Conservation (phyloP, 2,888 invertebrate genomes). For the Macrosoma leucophasiata region DNA sequence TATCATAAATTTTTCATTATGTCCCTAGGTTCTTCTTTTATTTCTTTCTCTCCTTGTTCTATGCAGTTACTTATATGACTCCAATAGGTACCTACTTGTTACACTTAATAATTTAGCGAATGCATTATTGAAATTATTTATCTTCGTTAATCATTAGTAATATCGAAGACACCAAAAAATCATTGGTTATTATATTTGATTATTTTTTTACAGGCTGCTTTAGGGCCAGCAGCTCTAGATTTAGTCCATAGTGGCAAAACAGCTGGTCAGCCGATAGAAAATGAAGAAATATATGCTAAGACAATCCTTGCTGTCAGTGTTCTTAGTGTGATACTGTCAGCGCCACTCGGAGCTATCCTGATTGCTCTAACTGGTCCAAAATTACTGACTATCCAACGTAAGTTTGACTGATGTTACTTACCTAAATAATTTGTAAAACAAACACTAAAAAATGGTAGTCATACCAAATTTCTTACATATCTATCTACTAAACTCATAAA, state of each 20-base stretch:
- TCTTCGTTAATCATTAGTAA: neutral
- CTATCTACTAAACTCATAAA: neutral
- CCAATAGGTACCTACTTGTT: too few species aligned
- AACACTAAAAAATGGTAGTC: too few species aligned
- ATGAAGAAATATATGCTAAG: constrained; percentile 72
- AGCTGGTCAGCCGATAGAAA: constrained; percentile 46
- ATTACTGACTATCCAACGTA: constrained; percentile 50
- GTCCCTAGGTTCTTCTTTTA: too few species aligned
- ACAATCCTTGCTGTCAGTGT: constrained; percentile 81
- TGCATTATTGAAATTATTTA: too few species aligned
- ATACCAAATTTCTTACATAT: too few species aligned
- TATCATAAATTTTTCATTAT: too few species aligned
- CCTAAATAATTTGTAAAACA: too few species aligned
- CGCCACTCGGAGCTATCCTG: constrained; percentile 82
- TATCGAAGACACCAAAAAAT: neutral
- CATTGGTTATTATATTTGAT: neutral
- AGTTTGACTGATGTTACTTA: too few species aligned
- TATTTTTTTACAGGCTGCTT: constrained; percentile 74
- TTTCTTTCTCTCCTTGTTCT: too few species aligned
- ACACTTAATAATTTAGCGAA: neutral
- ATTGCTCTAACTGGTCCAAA: constrained; percentile 81
- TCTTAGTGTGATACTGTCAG: constrained; percentile 83
- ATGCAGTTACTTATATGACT: too few species aligned
- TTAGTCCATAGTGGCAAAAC: constrained; percentile 56
- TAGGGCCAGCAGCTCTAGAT: constrained; percentile 81